Base-by-base conservation (phyloP, 2,888 invertebrate genomes). In the Pollenia griseotomentosa region DNA sequence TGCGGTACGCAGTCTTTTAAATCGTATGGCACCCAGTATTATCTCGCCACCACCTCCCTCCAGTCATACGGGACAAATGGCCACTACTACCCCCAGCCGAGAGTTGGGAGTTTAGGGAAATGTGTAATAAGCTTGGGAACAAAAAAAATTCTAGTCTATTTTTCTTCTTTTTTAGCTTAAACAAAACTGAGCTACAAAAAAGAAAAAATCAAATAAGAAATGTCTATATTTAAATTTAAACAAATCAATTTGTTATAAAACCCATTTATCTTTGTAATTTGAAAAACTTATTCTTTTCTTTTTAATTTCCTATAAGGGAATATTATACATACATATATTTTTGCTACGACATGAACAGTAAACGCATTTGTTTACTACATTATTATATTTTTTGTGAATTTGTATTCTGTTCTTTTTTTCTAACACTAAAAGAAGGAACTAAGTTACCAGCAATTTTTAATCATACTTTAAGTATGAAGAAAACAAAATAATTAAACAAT, bases 1-100 rank as follows among this genome's bases (percentile, higher is more conserved):
- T 70, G 95, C 95, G 5, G 91, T 94, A 23, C 94, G 94, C 80
- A 93, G 93, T 0, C 93, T 94, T 55, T 80, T 95, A 3, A 92
- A 94, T 66, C 94, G 95, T 57, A 88, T 91, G 59, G 85, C 93
- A 78, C 94, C 94, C 8, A 89, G 89, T 0, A 44, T 93, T 48
- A 89, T 93, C 3, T 86, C 92, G 40, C 89, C 93, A 42, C 91
- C 92, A 12, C 93, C 93, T 19, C 90, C 92, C 44, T 89, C 91
- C 81, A 93, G 91, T 88, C 92, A 93, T 89, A 93, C 93, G 40
- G 93, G 93, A 66, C 93, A 93, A 89, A 77, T 93, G 90, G 93
- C 92, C 9, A 93, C 93, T 19, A 93, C 93, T 75, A 93, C 93
- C 79, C 93, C 93, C 83, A 93, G 93, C 85, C 91, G 93, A 8